A percentile compares a stretch with the other conserved stretches of the same genome.
Conservation (phyloP, 2,113 vertebrate species). For the Microcebus tavaratra region DNA sequence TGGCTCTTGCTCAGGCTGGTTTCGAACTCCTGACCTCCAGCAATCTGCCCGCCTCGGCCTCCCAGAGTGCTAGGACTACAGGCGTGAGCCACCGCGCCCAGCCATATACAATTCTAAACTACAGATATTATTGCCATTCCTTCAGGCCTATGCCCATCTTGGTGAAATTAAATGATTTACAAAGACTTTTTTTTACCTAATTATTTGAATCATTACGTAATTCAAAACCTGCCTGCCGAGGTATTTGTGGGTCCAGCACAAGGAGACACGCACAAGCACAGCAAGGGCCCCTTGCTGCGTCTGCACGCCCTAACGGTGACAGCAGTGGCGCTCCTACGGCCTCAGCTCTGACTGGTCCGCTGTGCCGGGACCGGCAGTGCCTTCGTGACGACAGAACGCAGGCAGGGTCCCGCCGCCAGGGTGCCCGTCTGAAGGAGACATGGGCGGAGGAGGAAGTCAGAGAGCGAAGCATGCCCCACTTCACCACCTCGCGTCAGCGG, state of each 20-base stretch:
- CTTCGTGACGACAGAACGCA: background rate
- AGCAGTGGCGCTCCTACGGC: background rate
- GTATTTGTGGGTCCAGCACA: background rate
- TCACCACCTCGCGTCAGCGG: fast-evolving
- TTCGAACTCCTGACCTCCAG: no score
- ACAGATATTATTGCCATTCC: background rate
- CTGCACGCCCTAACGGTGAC: no score
- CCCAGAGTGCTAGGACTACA: no score
- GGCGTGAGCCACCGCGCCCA: no score
- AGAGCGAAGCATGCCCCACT: background rate
- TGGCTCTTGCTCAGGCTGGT: no score
- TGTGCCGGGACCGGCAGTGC: background rate
- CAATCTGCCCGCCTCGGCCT: no score
- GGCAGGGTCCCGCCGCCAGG: background rate
- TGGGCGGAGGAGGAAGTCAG: background rate
- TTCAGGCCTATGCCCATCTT: background rate
- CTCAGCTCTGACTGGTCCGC: background rate
- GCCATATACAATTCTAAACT: no score
- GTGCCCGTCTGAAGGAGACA: background rate
- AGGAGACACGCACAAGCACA: no score
- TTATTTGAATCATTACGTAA: background rate
- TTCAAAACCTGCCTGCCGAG: background rate
- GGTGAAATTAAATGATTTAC: background rate
- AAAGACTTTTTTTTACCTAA: background rate
- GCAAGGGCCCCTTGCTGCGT: fast-evolving